Base-by-base conservation (phyloP, 2,797 vertebrate species). In the Podargus strigoides region DNA sequence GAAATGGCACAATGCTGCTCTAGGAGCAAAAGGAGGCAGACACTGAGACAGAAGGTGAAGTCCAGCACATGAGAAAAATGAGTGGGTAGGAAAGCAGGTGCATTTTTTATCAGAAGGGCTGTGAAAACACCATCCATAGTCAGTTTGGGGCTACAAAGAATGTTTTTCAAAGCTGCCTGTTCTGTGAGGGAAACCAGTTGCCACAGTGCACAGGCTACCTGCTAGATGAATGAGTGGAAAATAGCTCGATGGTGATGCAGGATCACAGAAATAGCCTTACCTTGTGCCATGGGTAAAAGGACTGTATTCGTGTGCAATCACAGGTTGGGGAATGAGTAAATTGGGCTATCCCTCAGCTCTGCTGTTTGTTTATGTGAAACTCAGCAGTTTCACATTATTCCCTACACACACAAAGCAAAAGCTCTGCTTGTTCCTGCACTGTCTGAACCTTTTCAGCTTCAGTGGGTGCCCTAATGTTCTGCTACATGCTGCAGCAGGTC, bases 1-100 rank as follows among this genome's bases (percentile, higher is more conserved):
- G 91, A 97, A 97, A 95, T 74, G 67, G 50, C 73, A 93, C 32
- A 64, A 44, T 1, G 11, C 41, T 89, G 47, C 74, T 92, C 67
- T 69, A 67, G 81, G 83, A 95, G 74, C 46, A 92, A 83, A 81
- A 95, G 73, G 83, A 91, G 87, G 52, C 70, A 83, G 80, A 95
- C 76, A 64, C 42, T 56, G 83, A 86, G 93, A 82, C 77, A 2
- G 37, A 90, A 94, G 90, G 90, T 91, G 89, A 93, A 87, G 86
- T 93, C 53, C 44, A 79, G 66, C 94, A 70, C 64, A 92, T 50
- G 30, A 90, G 74, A 91, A 88, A 86, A 93, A 90, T 79, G 87
- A 93, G 67, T 53, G 74, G 50, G 50, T 75, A 74, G 67, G 59
- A 88, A 81, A 75, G 70, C 10, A 63, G 46, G 32, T 4, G 2